Evolutionary conservation across 30 jellyfish, hydroid and myxozoan genomes (phyloP).

Genomic region (Pseudorhiza aurosa): DNA sequence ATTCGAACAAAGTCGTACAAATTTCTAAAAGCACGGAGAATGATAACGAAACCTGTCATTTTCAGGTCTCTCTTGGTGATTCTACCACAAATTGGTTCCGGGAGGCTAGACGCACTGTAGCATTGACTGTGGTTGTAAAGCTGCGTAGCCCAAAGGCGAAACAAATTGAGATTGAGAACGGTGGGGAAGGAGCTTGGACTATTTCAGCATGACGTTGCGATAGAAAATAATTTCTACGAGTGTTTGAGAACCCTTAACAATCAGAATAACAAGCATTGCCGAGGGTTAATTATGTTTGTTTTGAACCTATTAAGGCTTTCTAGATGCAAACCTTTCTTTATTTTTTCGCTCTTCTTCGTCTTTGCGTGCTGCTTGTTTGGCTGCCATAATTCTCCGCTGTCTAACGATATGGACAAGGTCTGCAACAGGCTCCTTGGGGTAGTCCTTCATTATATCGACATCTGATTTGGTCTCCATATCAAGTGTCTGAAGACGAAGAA

Average conservation of each 20-base stretch:
- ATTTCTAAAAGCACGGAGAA: neutral
- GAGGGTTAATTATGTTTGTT: too few relatives aligned
- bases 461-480: conserved; percentile 12
- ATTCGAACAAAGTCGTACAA: neutral
- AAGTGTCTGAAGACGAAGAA: neutral
- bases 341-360: conserved; percentile 78
- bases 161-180: too few relatives aligned
- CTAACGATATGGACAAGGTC: conserved; percentile 69
- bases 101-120: neutral
- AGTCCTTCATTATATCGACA: conserved; percentile 43
- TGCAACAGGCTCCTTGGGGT: conserved; percentile 65
- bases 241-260: too few relatives aligned
- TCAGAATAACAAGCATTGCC: too few relatives aligned
- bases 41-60: neutral
- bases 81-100: neutral
- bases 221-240: too few relatives aligned
- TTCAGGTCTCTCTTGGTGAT: too few relatives aligned
- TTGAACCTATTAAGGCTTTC: too few relatives aligned
- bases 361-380: conserved; percentile 64
- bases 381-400: conserved; percentile 76
- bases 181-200: too few relatives aligned
- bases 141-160: too few relatives aligned
- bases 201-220: too few relatives aligned
- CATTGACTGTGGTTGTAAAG: too few relatives aligned
- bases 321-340: conserved; percentile 77